Evolutionary conservation across 2,888 invertebrate genomes (phyloP).

Genomic region (Tyria jacobaeae): DNA sequence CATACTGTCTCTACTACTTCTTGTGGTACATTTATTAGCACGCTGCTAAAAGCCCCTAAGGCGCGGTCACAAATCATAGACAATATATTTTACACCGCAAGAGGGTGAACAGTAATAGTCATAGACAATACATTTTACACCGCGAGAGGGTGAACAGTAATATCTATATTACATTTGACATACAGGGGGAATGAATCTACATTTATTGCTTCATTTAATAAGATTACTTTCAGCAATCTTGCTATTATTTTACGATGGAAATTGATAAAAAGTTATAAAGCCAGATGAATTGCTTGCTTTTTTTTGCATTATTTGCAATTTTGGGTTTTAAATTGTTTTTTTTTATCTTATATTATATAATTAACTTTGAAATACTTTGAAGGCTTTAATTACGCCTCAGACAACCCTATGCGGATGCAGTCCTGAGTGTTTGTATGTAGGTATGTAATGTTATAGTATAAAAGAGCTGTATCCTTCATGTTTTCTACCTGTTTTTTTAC

Average conservation of each 20-base stretch:
- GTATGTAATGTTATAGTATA: no score
- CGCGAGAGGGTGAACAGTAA: constrained; percentile 24
- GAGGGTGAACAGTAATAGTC: constrained; percentile 31
- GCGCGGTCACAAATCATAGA: constrained; percentile 52
- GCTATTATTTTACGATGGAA: constrained; percentile 12
- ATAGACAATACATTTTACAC: constrained; percentile 43
- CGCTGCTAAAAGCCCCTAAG: no score
- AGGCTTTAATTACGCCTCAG: no score
- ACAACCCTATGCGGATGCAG: no score
- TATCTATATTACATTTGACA: constrained; percentile 26
- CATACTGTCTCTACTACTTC: not conserved
- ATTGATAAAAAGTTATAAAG: constrained; percentile 10
- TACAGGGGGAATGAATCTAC: constrained; percentile 28
- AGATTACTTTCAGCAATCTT: constrained; percentile 24
- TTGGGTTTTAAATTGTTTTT: not conserved
- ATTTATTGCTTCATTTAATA: constrained; percentile 45
- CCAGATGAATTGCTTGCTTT: constrained; percentile 17
- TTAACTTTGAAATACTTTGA: no score
- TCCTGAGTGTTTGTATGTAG: no score
- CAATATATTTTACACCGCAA: constrained; percentile 38
- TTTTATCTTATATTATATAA: not conserved
- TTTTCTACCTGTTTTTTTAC: no score
- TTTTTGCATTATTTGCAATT: not conserved
- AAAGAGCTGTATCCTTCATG: no score
- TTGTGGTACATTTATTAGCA: no score